Conservation (phyloP, 2,888 invertebrate species). For the Noctua comes region DNA sequence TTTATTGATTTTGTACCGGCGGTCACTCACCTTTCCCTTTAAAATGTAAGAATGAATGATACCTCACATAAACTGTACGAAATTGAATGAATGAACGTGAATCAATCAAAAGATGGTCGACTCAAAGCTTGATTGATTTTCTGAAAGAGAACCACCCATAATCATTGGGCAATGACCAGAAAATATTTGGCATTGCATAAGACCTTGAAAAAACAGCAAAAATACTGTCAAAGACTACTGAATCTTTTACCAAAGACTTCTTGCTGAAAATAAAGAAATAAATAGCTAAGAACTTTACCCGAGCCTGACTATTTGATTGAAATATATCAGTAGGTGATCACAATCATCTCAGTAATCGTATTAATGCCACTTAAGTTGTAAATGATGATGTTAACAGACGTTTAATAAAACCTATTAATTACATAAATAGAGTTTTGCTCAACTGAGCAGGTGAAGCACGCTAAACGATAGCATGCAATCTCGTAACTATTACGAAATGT, state of each 20-base stretch:
- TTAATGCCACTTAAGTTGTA: slow-evolving; percentile 25
- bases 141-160: neutral
- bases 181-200: neutral
- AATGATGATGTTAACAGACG: slow-evolving; percentile 31
- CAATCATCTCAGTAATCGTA: slow-evolving; percentile 2
- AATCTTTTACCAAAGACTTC: neutral
- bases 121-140: neutral
- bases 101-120: slow-evolving; percentile 14
- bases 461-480: slow-evolving; percentile 51
- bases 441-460: slow-evolving; percentile 52
- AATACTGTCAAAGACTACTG: neutral
- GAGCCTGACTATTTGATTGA: neutral
- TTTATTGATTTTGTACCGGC: slow-evolving; percentile 23
- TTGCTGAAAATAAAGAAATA: neutral
- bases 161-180: neutral
- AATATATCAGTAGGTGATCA: neutral
- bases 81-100: slow-evolving; percentile 15
- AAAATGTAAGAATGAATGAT: slow-evolving; percentile 7
- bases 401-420: slow-evolving; percentile 48
- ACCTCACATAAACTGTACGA: neutral
- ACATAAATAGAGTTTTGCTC: slow-evolving; percentile 43
- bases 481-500: slow-evolving; percentile 56
- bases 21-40: slow-evolving; percentile 11
- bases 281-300: neutral
- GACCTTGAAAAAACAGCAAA: neutral